phyloP scores from a whole-genome alignment of 37 sponge, comb jelly and placozoan species.

The Aplysina aerophoba region DNA sequence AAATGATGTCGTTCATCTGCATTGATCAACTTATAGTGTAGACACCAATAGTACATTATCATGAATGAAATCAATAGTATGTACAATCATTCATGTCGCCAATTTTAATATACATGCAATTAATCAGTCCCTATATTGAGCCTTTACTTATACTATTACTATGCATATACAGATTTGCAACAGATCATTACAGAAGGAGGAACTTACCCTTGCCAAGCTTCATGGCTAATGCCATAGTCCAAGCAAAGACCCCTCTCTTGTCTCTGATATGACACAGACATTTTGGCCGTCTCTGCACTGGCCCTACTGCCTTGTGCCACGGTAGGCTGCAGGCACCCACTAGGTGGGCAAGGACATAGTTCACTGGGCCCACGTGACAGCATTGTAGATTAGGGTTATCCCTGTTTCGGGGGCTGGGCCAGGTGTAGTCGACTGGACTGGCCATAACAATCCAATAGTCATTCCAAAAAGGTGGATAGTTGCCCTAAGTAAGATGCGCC shows the following conservation, averaged over 20 bases:
- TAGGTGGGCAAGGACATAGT: not conserved
- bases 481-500: too few relatives aligned
- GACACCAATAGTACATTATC: too few relatives aligned
- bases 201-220: not conserved
- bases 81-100: too few relatives aligned
- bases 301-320: not conserved
- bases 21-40: too few relatives aligned
- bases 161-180: too few relatives aligned
- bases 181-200: too few relatives aligned
- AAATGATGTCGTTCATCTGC: too few relatives aligned
- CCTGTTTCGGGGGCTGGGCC: not conserved
- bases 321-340: not conserved
- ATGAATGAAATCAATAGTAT: too few relatives aligned
- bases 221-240: constrained; percentile 8
- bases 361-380: constrained; percentile 3
- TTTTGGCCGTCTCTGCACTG: not conserved
- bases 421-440: not conserved
- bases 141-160: too few relatives aligned
- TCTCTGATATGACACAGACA: not conserved
- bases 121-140: too few relatives aligned
- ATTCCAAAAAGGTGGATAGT: not conserved
- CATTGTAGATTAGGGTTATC: not conserved
- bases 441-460: not conserved
- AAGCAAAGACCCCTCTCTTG: not conserved
- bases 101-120: too few relatives aligned